Evolutionary conservation across 2,113 vertebrate genomes (phyloP), one percentile per base, ranked within the genome.

Genomic region (Centropus bengalensis): DNA sequence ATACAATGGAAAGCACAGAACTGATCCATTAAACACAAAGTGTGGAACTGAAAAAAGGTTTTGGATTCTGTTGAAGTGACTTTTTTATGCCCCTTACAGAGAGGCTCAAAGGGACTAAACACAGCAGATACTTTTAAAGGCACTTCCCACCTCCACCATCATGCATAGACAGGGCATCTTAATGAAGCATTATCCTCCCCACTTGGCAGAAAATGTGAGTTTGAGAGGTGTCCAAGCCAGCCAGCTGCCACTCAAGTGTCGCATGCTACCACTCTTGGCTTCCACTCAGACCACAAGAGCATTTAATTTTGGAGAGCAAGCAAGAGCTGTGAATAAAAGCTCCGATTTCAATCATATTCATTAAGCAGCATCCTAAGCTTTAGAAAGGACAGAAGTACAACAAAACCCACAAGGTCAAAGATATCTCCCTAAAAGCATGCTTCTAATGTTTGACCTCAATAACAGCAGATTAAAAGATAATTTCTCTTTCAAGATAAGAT

Each of bases 1-100:
- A 79, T 68, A 92, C 40, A 89, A 18, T 56, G 55, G 55, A 59
- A 88, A 90, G 88, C 70, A 69, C 51, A 74, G 55, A 93, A 82
- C 52, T 68, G 70, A 93, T 71, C 33, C n/a, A 33, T 45, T 54
- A 51, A 91, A 86, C 49, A 93, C 76, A 55, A 80, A 69, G 24
- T 2, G 14, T 17, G 68, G 38, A 66, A 32, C 47, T 67, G 83
- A 83, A 69, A 86, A 40, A 82, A 26, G 18, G 44, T 47, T 87
- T 33, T 52, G 71, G 60, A 23, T 42, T 49, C 60, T 82, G 80
- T 79, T 64, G 21, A 47, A 40, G 8, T 8, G 60, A 47, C 44
- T 73, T 44, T 24, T 82, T 26, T 32, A 28, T 56, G 40, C 5
- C 75, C 18, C n/a, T 70, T n/a, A 12, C 36, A 62, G 67, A 75